Base-by-base conservation (phyloP, 2,113 vertebrate genomes). In the Poeciliopsis retropinna region DNA sequence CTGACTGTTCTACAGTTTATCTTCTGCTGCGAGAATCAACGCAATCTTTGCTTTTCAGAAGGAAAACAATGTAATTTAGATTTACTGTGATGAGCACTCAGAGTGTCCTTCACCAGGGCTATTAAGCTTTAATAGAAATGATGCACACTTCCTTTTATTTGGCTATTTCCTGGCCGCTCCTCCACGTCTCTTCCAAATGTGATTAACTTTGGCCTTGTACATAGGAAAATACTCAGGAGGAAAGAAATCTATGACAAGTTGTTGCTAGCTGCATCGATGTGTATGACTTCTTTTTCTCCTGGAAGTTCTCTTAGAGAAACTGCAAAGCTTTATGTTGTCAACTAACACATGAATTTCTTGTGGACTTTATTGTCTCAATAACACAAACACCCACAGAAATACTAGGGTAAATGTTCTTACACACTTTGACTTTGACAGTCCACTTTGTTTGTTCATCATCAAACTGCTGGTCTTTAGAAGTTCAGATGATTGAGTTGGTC, bases 51-150 rank as follows among this genome's bases (percentile, higher is more conserved):
- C 3, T 19, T 47, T 67, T 17, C 28, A 11, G 14, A 17, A 17
- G 5, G 28, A 29, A 17, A 51, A 31, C 12, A 30, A 27, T 67
- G 17, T 9, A 4, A 44, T 57, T 70, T 32, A 5, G 19, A n/a
- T 57, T n/a, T 57, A 67, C 30, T 29, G 5, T 27, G 31, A 37
- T 60, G 15, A 60, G 13, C 47, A 17, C 25, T 60, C 5, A 5
- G 51, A 37, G 30, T 22, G 19, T 11, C 27, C 11, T 69, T 47
- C 30, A 2, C 47, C 44, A 70, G 61, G 69, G 32, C 13, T 57
- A 60, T 27, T 8, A 57, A 70, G 47, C 54, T 28, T 32, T 37
- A 60, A 70, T 27, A 27, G 51, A 70, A 60, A 25, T 70, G 37
- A 32, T 34, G 57, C 11, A 66, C 67, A 15, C 19, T 60, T 14